A percentile compares a stretch with the other conserved stretches of the same genome.
These are phyloP conservation scores for Toxotes chatareus DNA, from an alignment of 2,113 vertebrate species.

Conservation along the genomic window DNA sequence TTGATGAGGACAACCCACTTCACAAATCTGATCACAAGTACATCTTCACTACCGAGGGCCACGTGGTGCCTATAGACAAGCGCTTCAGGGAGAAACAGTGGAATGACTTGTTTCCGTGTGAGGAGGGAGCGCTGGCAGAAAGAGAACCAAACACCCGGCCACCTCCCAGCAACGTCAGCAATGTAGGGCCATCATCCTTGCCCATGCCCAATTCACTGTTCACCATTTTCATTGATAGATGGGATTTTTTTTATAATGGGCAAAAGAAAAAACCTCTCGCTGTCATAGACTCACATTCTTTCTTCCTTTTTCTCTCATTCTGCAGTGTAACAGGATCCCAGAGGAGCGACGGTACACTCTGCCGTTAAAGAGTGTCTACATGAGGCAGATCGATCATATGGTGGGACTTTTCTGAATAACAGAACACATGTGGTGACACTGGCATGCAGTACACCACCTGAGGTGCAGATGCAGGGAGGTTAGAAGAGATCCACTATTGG, in stretches of 20 bases:
- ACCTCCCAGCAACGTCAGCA: slow-evolving; percentile 87
- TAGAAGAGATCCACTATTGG: slow-evolving; percentile 12
- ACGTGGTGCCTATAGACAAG: slow-evolving; percentile 92
- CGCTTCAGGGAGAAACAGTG: slow-evolving; percentile 91
- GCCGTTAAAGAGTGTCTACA: slow-evolving; percentile 96
- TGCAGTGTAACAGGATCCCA: slow-evolving; percentile 91
- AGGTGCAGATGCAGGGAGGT: slow-evolving; percentile 12
- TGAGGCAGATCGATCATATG: slow-evolving; percentile 98
- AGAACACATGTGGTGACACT: not conserved
- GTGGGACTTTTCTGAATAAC: slow-evolving; percentile 91
- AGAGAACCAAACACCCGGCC: slow-evolving; percentile 55
- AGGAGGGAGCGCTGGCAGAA: slow-evolving; percentile 61
- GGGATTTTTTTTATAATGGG: not conserved
- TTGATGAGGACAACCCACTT: slow-evolving; percentile 97
- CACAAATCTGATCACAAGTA: slow-evolving; percentile 93
- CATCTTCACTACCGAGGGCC: slow-evolving; percentile 98
- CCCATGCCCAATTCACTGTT: not conserved
- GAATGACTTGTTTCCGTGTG: slow-evolving; percentile 86
- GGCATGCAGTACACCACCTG: slow-evolving; percentile 8
- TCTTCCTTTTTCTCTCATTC: not conserved
- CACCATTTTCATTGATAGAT: not conserved
- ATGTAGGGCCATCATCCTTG: slow-evolving; percentile 83
- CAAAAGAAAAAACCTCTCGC: not conserved
- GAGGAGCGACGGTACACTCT: slow-evolving; percentile 92
- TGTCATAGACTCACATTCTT: not conserved